Evolutionary conservation across 2,113 vertebrate species (phyloP).

Genomic region (Phrynosoma platyrhinos): DNA sequence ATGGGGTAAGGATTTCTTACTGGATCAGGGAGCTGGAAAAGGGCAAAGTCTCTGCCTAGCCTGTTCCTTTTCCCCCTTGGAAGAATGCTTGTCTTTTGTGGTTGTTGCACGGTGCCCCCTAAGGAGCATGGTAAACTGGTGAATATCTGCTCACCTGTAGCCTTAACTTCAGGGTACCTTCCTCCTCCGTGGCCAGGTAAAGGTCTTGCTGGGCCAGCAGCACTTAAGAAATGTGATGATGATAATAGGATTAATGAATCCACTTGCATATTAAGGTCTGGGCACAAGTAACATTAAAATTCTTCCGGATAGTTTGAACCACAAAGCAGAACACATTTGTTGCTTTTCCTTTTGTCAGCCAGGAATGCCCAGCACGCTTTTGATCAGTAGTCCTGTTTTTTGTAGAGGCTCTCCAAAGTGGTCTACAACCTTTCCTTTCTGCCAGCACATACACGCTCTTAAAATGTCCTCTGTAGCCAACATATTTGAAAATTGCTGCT

Average conservation of each 20-base stretch:
- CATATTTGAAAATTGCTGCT: slow-evolving; percentile 3
- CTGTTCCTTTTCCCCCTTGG: not conserved
- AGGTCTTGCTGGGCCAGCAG: not conserved
- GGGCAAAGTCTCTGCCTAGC: not conserved
- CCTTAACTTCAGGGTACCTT: not conserved
- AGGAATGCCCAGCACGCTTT: not conserved
- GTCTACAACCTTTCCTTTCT: not conserved
- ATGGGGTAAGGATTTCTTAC: slow-evolving; percentile 78
- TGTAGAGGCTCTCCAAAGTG: not conserved
- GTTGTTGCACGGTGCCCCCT: not conserved
- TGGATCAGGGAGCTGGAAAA: slow-evolving; percentile 16
- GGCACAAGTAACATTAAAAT: not conserved
- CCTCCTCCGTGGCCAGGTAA: not conserved
- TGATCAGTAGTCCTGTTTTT: not conserved
- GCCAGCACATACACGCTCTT: not conserved
- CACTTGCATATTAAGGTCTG: not conserved
- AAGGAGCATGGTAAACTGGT: not conserved
- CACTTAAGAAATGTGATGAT: too few species aligned
- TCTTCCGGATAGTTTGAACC: not conserved
- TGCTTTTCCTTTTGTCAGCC: slow-evolving; percentile 1
- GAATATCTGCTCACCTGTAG: not conserved
- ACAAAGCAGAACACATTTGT: slow-evolving; percentile 7
- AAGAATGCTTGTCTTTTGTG: not conserved
- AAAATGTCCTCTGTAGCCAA: not conserved
- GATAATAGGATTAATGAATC: not conserved